Conservation (phyloP, 2,113 vertebrate genomes). For the Pristiophorus japonicus region DNA sequence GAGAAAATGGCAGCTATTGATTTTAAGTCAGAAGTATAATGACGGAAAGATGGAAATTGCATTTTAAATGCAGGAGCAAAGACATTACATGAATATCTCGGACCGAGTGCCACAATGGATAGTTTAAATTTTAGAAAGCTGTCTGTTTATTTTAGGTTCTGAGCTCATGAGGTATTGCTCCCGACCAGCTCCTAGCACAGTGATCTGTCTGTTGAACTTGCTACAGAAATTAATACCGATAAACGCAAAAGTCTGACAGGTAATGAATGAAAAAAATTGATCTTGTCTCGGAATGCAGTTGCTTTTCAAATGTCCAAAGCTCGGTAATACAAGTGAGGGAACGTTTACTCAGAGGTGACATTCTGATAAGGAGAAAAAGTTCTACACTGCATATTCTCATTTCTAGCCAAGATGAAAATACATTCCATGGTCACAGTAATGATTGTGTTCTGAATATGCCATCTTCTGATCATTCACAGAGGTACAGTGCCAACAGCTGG, state of each 20-base stretch:
- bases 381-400: not conserved
- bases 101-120: not conserved
- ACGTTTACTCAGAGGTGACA: not conserved
- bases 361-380: not conserved
- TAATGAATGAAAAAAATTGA: not conserved
- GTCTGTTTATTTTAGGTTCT: not conserved
- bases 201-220: not conserved
- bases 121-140: not conserved
- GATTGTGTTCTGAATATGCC: not conserved
- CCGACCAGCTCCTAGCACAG: not conserved
- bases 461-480: slow-evolving; percentile 8
- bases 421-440: not conserved
- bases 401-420: not conserved
- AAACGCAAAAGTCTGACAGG: not conserved
- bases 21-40: not conserved
- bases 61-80: not conserved
- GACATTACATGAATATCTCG: not conserved
- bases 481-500: not conserved
- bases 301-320: not conserved
- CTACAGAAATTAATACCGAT: not conserved
- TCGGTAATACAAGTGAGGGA: not conserved
- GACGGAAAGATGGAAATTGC: not conserved
- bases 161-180: not conserved
- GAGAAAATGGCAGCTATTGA: not conserved
- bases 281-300: not conserved